Evolutionary conservation across 35 echinoderm and acorn worm genomes (phyloP).

Genomic region (Acanthaster planci): DNA sequence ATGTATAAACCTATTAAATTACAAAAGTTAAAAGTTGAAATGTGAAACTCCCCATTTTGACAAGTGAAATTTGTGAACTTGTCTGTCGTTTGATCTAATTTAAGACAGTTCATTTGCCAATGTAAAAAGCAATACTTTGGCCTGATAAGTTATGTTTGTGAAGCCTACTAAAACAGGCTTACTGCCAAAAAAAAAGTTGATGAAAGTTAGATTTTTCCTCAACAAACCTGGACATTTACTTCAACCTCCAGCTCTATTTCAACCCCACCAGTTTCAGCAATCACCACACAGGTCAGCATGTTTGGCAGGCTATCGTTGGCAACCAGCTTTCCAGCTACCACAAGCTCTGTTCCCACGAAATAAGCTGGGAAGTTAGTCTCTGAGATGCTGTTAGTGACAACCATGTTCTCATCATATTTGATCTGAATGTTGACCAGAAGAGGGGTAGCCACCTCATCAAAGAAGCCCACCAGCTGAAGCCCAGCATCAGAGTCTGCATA

Average conservation of each 20-base stretch:
- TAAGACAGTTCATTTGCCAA: too few relatives aligned
- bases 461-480: constrained; percentile 78
- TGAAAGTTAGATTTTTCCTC: too few relatives aligned
- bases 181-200: too few relatives aligned
- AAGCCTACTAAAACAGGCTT: too few relatives aligned
- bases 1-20: too few relatives aligned
- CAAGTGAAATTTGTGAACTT: too few relatives aligned
- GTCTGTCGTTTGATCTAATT: too few relatives aligned
- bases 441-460: constrained; percentile 86
- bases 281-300: background rate
- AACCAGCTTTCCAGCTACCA: constrained; percentile 71
- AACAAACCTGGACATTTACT: background rate
- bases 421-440: constrained; percentile 64
- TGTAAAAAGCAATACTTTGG: too few relatives aligned
- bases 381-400: constrained; percentile 61
- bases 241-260: background rate
- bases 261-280: background rate
- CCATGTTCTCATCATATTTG: constrained; percentile 34
- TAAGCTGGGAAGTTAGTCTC: constrained; percentile 65
- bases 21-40: too few relatives aligned
- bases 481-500: constrained; percentile 74
- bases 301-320: background rate
- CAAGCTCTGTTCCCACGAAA: constrained; percentile 80
- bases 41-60: too few relatives aligned
- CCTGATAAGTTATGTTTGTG: too few relatives aligned